A percentile compares a stretch with the other conserved stretches of the same genome.
phyloP scores from a whole-genome alignment of 2,797 vertebrate genomes.

The Helarctos malayanus region DNA sequence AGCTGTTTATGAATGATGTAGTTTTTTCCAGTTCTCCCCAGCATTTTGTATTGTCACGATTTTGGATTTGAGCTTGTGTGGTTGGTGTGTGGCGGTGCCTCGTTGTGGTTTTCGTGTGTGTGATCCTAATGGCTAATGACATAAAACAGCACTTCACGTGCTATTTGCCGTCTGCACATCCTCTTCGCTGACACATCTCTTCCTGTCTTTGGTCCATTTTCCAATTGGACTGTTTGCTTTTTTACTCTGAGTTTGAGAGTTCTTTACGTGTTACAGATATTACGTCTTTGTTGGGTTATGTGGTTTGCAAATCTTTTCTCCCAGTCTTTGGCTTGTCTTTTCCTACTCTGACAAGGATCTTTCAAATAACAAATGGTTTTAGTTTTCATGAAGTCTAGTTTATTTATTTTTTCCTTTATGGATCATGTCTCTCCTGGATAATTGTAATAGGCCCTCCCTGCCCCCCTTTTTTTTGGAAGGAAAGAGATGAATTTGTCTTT shows the following conservation, averaged over 20 bases:
- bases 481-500: too few relatives aligned
- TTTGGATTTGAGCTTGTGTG: background rate
- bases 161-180: background rate
- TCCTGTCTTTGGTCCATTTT: background rate
- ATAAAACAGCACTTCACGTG: background rate
- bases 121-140: background rate
- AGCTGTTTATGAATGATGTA: background rate
- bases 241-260: background rate
- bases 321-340: background rate
- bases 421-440: background rate
- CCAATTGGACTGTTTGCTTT: background rate
- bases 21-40: background rate
- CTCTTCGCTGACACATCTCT: background rate
- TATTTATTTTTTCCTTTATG: background rate
- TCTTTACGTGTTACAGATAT: background rate
- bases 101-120: background rate
- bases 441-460: background rate
- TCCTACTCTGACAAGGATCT: background rate
- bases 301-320: conserved; percentile 26
- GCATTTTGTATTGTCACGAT: background rate
- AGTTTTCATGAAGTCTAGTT: background rate
- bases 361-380: background rate
- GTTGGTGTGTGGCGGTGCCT: background rate
- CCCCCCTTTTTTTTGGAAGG: too few relatives aligned
- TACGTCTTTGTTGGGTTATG: background rate